These are phyloP conservation scores for Gallirallus australis DNA, from an alignment of 2,797 vertebrate genomes.

Conservation along the genomic window DNA sequence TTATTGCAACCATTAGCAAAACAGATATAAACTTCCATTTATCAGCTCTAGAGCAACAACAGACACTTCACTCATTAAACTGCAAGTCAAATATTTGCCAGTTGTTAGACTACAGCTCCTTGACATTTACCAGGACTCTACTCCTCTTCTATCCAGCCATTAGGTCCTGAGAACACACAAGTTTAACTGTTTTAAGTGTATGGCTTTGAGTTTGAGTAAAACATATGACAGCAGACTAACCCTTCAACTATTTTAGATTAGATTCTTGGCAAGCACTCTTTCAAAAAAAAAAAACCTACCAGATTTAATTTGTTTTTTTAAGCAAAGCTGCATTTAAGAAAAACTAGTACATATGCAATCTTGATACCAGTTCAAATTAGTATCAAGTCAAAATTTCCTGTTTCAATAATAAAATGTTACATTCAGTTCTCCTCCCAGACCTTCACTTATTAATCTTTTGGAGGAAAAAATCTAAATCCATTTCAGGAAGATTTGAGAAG, in stretches of 20 bases:
- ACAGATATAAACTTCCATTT: not conserved
- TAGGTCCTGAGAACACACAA: not conserved
- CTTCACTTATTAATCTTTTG: slow-evolving; percentile 32
- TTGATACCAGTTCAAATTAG: not conserved
- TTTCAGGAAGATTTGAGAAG: slow-evolving; percentile 56
- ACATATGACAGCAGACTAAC: not conserved
- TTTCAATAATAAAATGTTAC: slow-evolving; percentile 48
- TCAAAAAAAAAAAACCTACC: not conserved
- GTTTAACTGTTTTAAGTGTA: not conserved
- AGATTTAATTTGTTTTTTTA: not conserved
- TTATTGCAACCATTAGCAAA: not conserved
- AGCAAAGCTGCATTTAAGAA: not conserved
- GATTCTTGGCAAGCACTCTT: slow-evolving; percentile 15
- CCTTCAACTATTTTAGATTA: not conserved
- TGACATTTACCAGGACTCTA: not conserved
- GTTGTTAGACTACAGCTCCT: not conserved
- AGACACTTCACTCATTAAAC: not conserved
- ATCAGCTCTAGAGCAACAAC: not conserved
- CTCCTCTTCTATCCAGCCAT: not conserved
- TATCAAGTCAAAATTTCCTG: not conserved
- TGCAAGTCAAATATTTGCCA: not conserved
- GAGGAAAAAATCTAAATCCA: slow-evolving; percentile 11
- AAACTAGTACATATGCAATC: not conserved
- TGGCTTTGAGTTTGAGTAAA: not conserved
- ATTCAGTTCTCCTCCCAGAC: slow-evolving; percentile 11